Evolutionary conservation across 2,797 vertebrate species (phyloP).

Genomic region (Eremophila alpestris): DNA sequence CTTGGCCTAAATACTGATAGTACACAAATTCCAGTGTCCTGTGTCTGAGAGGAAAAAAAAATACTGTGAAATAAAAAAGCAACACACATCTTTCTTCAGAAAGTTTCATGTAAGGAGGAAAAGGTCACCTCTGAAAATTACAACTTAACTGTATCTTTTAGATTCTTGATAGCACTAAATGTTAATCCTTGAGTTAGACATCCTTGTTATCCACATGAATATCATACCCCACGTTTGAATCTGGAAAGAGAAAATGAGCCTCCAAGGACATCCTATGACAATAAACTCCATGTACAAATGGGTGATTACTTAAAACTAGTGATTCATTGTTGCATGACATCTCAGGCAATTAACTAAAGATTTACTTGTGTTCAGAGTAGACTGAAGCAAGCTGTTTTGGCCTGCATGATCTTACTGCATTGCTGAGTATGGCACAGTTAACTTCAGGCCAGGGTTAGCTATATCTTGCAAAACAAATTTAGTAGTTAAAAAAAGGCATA

Average conservation of each 20-base stretch:
- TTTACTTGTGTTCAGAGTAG: slow-evolving; percentile 11
- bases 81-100: neutral
- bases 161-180: neutral
- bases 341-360: slow-evolving; percentile 28
- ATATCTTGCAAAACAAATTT: neutral
- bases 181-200: neutral
- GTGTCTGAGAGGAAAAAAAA: neutral
- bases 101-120: neutral
- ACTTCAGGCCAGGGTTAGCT: neutral
- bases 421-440: neutral
- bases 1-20: neutral
- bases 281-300: neutral
- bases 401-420: slow-evolving; percentile 1
- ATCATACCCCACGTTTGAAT: neutral
- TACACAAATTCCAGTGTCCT: neutral
- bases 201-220: neutral
- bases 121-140: neutral
- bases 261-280: neutral
- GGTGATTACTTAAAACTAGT: neutral
- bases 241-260: neutral
- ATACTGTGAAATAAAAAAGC: neutral
- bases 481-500: neutral
- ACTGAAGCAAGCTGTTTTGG: slow-evolving; percentile 21
- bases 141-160: neutral
- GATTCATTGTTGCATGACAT: neutral